Evolutionary conservation across 2,888 invertebrate species (phyloP).

Genomic region (Eledone cirrhosa): DNA sequence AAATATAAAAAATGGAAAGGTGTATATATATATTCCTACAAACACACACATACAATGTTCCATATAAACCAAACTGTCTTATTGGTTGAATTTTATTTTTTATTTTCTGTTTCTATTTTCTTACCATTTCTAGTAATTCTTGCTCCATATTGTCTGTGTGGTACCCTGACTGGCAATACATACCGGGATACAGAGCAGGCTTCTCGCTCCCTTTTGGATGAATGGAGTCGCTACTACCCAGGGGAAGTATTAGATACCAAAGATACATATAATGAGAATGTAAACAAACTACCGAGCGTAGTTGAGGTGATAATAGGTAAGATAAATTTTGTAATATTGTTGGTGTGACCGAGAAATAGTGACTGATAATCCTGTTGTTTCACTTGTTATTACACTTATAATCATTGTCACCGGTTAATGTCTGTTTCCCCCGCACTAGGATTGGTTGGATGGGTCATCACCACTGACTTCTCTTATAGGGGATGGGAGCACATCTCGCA

Average conservation of each 20-base stretch:
- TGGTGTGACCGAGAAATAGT: too few species aligned
- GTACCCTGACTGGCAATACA: conserved; percentile 86
- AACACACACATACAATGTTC: too few species aligned
- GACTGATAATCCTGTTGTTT: too few species aligned
- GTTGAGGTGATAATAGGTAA: conserved; percentile 72
- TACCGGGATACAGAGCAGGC: conserved; percentile 71
- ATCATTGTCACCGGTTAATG: too few species aligned
- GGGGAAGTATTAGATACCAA: conserved; percentile 40
- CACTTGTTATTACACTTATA: too few species aligned
- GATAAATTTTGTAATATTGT: conserved; percentile 36
- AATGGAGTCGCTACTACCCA: conserved; percentile 91
- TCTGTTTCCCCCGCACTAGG: too few species aligned
- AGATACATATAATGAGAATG: conserved; percentile 38
- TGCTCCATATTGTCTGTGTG: conserved; percentile 93
- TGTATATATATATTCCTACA: too few species aligned
- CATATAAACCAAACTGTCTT: not conserved
- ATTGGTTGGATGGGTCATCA: too few species aligned
- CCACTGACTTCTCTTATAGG: too few species aligned
- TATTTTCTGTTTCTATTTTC: conserved; percentile 15
- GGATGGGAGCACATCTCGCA: too few species aligned
- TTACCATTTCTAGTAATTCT: conserved; percentile 86
- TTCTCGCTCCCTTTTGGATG: conserved; percentile 83
- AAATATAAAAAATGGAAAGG: too few species aligned
- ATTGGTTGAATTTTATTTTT: not conserved
- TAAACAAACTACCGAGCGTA: conserved; percentile 69